Evolutionary conservation across 2,888 invertebrate genomes (phyloP).

Genomic region (Acrocera orbiculus): DNA sequence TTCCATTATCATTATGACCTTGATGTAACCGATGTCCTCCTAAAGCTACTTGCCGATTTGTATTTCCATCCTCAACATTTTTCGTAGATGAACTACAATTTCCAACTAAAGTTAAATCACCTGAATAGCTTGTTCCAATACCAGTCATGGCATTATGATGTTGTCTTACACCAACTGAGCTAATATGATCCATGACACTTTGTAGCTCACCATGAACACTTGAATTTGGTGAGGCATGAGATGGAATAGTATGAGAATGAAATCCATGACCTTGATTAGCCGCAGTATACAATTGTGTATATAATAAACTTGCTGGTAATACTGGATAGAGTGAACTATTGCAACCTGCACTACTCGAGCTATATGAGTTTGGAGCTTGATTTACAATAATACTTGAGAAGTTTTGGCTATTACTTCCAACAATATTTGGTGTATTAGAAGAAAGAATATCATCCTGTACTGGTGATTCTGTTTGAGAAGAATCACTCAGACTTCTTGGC

Average conservation of each 20-base stretch:
- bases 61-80: conserved; percentile 29
- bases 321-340: conserved; percentile 62
- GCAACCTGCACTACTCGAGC: conserved; percentile 37
- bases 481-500: conserved; percentile 64
- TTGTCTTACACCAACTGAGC: conserved; percentile 39
- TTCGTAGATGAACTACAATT: conserved; percentile 30
- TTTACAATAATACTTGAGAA: conserved; percentile 34
- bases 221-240: conserved; percentile 41
- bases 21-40: conserved; percentile 31
- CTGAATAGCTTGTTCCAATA: conserved; percentile 18
- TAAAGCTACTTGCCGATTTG: conserved; percentile 28
- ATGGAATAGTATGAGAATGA: conserved; percentile 47
- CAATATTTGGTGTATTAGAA: conserved; percentile 44
- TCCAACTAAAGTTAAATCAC: conserved; percentile 28
- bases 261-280: conserved; percentile 59
- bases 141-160: conserved; percentile 35
- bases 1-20: conserved; percentile 33
- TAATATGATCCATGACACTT: conserved; percentile 60
- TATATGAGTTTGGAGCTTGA: conserved; percentile 38
- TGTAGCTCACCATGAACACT: conserved; percentile 49
- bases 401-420: conserved; percentile 32
- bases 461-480: conserved; percentile 66
- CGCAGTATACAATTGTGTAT: conserved; percentile 67
- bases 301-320: conserved; percentile 61
- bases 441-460: conserved; percentile 60